A percentile compares a stretch with the other conserved stretches of the same genome.
Evolutionary conservation across 2,797 vertebrate genomes (phyloP).

Genomic region (Nannoperca australis): DNA sequence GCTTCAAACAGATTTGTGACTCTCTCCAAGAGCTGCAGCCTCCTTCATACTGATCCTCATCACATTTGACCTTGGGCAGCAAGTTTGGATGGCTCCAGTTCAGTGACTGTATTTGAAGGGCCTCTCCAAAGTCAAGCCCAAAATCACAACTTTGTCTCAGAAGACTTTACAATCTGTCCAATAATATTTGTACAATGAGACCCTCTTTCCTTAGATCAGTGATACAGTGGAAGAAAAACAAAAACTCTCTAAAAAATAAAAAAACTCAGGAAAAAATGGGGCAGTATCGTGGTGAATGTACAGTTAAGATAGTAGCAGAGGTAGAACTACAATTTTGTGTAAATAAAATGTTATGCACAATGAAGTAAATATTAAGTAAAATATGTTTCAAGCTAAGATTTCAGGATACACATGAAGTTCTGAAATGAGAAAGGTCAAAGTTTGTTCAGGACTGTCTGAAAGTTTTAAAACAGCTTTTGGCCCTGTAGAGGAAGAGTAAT

Average conservation of each 20-base stretch:
- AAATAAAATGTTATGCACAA: not conserved
- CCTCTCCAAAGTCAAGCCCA: constrained; percentile 15
- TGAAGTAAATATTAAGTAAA: not conserved
- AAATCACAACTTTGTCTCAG: constrained; percentile 3
- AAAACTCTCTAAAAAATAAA: too few relatives aligned
- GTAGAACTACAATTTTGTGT: not conserved
- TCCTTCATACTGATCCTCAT: constrained; percentile 3
- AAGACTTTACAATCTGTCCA: not conserved
- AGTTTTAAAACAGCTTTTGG: constrained; percentile 18
- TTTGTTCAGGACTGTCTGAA: constrained; percentile 12
- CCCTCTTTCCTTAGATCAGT: not conserved
- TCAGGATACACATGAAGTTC: not conserved
- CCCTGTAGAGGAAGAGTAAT: not conserved
- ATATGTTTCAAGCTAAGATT: not conserved
- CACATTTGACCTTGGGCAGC: constrained; percentile 11
- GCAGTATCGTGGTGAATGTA: not conserved
- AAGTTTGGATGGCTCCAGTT: constrained; percentile 20
- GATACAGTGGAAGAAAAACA: not conserved
- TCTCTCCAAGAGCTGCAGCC: not conserved
- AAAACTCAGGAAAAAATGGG: not conserved
- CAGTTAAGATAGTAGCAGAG: not conserved
- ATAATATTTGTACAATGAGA: not conserved
- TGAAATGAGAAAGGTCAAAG: constrained; percentile 8
- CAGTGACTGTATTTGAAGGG: not conserved
- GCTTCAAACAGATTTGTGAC: not conserved